phyloP scores from a whole-genome alignment of 2,797 vertebrate genomes.

The Carcharodon carcharias region DNA sequence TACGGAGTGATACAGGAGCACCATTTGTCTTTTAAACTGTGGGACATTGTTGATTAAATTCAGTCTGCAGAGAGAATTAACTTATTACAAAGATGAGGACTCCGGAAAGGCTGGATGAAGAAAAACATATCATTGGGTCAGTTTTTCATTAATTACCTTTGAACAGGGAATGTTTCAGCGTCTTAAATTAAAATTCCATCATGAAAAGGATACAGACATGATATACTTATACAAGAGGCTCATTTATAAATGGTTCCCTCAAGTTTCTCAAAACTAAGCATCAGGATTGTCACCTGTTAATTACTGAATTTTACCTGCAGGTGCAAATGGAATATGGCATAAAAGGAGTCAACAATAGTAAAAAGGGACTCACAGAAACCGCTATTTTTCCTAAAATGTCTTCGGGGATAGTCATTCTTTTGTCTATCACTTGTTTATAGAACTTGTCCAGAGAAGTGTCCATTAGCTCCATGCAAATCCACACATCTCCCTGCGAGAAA shows the following conservation, averaged over 20 bases:
- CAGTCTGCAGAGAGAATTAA: not conserved
- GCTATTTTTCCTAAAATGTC: conserved; percentile 97
- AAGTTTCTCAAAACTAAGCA: not conserved
- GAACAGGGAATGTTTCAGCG: not conserved
- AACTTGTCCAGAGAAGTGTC: conserved; percentile 98
- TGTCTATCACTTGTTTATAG: conserved; percentile 94
- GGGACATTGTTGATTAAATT: not conserved
- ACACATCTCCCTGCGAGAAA: conserved; percentile 80
- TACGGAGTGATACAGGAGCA: too few relatives aligned
- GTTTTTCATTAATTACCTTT: not conserved
- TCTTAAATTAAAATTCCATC: not conserved
- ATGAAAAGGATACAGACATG: too few relatives aligned
- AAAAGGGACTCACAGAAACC: conserved; percentile 76
- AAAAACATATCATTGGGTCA: not conserved
- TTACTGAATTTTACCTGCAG: not conserved
- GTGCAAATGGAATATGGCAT: not conserved
- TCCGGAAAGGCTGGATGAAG: not conserved
- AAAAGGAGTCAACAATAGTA: not conserved
- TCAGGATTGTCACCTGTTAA: not conserved
- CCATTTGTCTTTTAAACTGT: not conserved
- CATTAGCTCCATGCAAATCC: conserved; percentile 99
- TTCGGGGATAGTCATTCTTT: conserved; percentile 85
- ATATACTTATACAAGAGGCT: not conserved
- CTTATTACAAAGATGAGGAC: not conserved
- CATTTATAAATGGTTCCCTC: not conserved